Base-by-base conservation (phyloP, 2,797 vertebrate genomes). In the Rhabdomys pumilio region DNA sequence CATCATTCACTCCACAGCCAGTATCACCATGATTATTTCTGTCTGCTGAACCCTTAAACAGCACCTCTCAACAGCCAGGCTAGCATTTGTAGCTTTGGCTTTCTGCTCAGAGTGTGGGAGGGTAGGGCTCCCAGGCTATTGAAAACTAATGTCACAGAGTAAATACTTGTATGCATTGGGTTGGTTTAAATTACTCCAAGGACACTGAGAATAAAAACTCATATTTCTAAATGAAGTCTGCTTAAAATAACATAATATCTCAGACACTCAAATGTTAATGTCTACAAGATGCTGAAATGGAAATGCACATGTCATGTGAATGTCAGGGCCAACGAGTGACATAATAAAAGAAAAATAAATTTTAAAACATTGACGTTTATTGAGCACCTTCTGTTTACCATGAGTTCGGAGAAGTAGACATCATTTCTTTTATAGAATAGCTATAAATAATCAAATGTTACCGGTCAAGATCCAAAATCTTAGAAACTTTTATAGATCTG, bases 181-280 rank as follows among this genome's bases (percentile, higher is more conserved):
- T 94, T 94, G 94, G 72, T 95, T 98, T 97, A 93, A 96, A 95
- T 69, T 67, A 76, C 83, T 89, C 92, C 63, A 57, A 89, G 63
- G 59, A 93, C 47, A n/a, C 22, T 81, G 96, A 96, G 84, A 96
- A 94, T 47, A 76, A 88, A 94, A 93, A 85, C 41, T 55, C 15
- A 31, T 26, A 55, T 53, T 81, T 87, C 80, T 84, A 93, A 97
- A 96, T 67, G 34, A 96, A 95, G 67, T 81, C 53, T 90, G 91
- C 72, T 83, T 15, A 89, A 86, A 89, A 94, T 67, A 91, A 89
- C 38, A 31, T 57, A 61, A 31, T 63, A 77, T 80, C 41, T 31
- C 76, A 83, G 87, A 65, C 59, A 94, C 12, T 14, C 53, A 94
- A 84, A 96, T 79, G 67, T 57, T 55, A 57, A 63, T 85, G 65